Evolutionary conservation across 2,888 invertebrate species (phyloP).

Genomic region (Luffia ferchaultella): DNA sequence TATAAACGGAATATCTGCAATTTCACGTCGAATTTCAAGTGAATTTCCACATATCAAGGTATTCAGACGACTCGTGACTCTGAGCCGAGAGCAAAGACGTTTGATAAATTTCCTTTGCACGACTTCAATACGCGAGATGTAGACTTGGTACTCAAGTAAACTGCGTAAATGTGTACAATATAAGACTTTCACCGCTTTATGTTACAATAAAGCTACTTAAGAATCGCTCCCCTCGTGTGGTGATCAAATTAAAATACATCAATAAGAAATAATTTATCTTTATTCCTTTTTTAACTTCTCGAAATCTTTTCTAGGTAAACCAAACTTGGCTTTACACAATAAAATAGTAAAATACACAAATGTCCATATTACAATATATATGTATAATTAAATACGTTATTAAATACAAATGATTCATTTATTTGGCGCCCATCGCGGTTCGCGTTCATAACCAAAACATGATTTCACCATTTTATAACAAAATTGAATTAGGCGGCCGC

Average conservation of each 20-base stretch:
- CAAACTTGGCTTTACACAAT: slow-evolving; percentile 63
- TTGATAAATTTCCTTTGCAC: too few relatives aligned
- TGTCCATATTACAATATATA: slow-evolving; percentile 26
- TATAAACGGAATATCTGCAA: too few relatives aligned
- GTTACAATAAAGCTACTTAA: too few relatives aligned
- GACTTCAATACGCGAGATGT: too few relatives aligned
- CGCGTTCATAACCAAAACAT: background rate
- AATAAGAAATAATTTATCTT: slow-evolving; percentile 61
- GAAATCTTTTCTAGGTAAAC: slow-evolving; percentile 63
- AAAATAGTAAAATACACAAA: slow-evolving; percentile 65
- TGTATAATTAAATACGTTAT: slow-evolving; percentile 43
- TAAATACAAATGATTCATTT: slow-evolving; percentile 33
- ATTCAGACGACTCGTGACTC: too few relatives aligned
- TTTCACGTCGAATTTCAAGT: too few relatives aligned
- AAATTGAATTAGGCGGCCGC: background rate
- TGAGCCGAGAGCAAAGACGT: too few relatives aligned
- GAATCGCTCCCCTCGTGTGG: too few relatives aligned
- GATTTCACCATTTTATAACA: background rate
- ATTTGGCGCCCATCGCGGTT: background rate
- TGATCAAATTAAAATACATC: slow-evolving; percentile 57
- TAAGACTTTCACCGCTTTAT: too few relatives aligned
- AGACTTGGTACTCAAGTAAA: too few relatives aligned
- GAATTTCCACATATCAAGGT: too few relatives aligned
- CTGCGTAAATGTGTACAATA: too few relatives aligned
- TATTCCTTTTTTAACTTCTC: slow-evolving; percentile 60